Conservation (phyloP, 2,888 invertebrate genomes). For the Lacanobia wlatinum region DNA sequence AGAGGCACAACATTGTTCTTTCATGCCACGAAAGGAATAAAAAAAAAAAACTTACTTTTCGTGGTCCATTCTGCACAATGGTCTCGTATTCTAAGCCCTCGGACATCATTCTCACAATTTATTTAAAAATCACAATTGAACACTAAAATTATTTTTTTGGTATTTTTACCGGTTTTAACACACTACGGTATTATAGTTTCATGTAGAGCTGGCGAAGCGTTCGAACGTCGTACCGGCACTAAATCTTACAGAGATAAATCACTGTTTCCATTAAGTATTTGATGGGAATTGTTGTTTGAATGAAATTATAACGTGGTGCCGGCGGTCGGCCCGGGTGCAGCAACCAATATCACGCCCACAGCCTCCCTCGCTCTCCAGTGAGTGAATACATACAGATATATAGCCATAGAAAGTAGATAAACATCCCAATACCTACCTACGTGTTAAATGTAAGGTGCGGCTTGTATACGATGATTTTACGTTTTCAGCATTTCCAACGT, state of each 20-base stretch:
- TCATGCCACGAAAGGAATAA: conserved; percentile 45
- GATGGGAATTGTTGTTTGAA: conserved; percentile 78
- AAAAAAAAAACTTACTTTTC: conserved; percentile 89
- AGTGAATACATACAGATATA: conserved; percentile 77
- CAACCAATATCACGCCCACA: conserved; percentile 86
- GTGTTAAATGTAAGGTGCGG: conserved; percentile 77
- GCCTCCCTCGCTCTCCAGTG: conserved; percentile 86
- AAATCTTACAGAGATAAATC: conserved; percentile 79
- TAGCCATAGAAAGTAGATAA: conserved; percentile 79
- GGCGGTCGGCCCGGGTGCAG: conserved; percentile 83
- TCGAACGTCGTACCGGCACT: conserved; percentile 77
- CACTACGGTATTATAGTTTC: conserved; percentile 67
- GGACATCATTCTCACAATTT: conserved; percentile 87
- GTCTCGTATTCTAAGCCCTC: conserved; percentile 93
- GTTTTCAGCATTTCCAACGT: conserved; percentile 40
- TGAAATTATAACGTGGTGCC: conserved; percentile 78
- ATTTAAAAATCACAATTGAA: conserved; percentile 81
- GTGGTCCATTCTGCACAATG: conserved; percentile 92
- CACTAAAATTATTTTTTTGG: conserved; percentile 76
- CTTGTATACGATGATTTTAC: conserved; percentile 69
- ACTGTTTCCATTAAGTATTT: conserved; percentile 82
- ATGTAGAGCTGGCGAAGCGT: conserved; percentile 69
- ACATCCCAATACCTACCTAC: conserved; percentile 66
- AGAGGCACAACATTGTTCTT: conserved; percentile 65
- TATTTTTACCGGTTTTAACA: conserved; percentile 75